Evolutionary conservation across 2,888 invertebrate species (phyloP).

Genomic region (Rhamnusium bicolor): DNA sequence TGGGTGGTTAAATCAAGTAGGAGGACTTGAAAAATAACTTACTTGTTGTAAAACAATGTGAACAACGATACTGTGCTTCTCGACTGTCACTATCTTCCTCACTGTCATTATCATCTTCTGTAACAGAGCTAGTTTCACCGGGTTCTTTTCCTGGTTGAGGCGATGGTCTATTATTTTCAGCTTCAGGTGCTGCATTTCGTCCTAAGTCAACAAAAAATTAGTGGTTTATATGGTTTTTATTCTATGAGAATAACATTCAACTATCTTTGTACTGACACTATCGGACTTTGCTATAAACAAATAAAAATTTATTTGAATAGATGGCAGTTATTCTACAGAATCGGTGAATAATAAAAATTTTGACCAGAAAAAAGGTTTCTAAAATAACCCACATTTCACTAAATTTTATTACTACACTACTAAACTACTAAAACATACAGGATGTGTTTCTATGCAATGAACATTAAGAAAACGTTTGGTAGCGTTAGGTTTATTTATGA

Average conservation of each 20-base stretch:
- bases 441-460: too few species aligned
- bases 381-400: conserved; percentile 23
- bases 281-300: too few species aligned
- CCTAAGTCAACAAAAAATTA: conserved; percentile 31
- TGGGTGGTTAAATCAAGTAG: too few species aligned
- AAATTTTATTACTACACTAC: conserved; percentile 30
- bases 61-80: conserved; percentile 84
- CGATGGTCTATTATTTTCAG: conserved; percentile 73
- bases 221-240: too few species aligned
- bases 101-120: conserved; percentile 87
- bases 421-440: conserved; percentile 47
- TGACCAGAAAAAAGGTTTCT: background rate
- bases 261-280: too few species aligned
- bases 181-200: conserved; percentile 65
- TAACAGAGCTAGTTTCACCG: conserved; percentile 84
- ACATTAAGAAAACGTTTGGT: too few species aligned
- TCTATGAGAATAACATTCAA: conserved; percentile 1
- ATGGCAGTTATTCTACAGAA: too few species aligned
- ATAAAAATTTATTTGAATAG: too few species aligned
- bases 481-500: too few species aligned
- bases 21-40: conserved; percentile 67
- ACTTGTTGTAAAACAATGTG: conserved; percentile 84
- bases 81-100: conserved; percentile 96
- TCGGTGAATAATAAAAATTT: too few species aligned
- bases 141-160: conserved; percentile 79